These are phyloP conservation scores for Maconellicoccus hirsutus DNA, from an alignment of 1,140 invertebrate species.

Conservation along the genomic window DNA sequence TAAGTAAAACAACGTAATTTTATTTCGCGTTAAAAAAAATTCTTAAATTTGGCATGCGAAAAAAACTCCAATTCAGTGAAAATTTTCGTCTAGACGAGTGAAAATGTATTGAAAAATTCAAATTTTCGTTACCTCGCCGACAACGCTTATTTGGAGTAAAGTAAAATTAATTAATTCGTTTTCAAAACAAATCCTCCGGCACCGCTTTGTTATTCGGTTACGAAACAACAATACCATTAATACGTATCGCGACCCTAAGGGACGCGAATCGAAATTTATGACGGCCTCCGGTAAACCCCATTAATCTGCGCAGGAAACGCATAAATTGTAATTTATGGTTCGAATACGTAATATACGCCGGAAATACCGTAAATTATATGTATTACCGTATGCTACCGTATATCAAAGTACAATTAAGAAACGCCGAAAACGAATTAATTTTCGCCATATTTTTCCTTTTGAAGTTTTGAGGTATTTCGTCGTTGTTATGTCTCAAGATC, in stretches of 20 bases:
- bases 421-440: conserved; percentile 1
- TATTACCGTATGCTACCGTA: conserved; percentile 6
- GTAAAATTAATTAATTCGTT: conserved; percentile 13
- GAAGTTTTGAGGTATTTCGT: too few species aligned
- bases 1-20: too few species aligned
- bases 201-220: not conserved
- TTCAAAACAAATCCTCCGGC: not conserved
- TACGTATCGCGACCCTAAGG: conserved; percentile 1
- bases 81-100: too few species aligned
- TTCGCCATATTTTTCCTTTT: not conserved
- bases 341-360: not conserved
- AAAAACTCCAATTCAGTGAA: too few species aligned
- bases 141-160: too few species aligned
- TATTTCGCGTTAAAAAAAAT: too few species aligned
- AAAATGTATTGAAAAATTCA: too few species aligned
- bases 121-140: too few species aligned
- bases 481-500: too few species aligned
- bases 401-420: conserved; percentile 19
- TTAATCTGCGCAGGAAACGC: conserved; percentile 14
- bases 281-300: not conserved
- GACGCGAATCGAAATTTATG: conserved; percentile 11
- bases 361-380: not conserved
- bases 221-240: conserved; percentile 11
- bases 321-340: conserved; percentile 20
- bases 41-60: too few species aligned